Base-by-base conservation (phyloP, 2,797 vertebrate species). In the Sebastes nivosus region DNA sequence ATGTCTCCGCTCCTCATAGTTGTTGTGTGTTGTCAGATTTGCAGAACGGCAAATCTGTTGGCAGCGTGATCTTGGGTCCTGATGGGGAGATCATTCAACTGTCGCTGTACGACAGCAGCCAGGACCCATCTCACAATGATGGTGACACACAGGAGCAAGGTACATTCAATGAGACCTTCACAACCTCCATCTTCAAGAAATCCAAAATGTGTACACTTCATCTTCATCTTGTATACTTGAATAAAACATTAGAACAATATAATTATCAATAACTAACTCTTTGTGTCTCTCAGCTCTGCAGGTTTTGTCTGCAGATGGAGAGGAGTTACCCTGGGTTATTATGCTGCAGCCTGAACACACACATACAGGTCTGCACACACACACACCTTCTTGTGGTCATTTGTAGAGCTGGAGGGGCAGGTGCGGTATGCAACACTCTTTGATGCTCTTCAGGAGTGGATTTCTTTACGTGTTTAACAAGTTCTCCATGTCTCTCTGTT, bases 81-180 rank as follows among this genome's bases (percentile, higher is more conserved):
- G 93, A 95, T 83, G 94, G 95, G 70, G 88, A 95, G 87, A 94
- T 93, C 16, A 81, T 95, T 55, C 92, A 86, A 63, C 89, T 93
- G 22, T 95, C 95, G 24, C 75, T 96, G 74, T 89, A 82, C 25
- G 89, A 87, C 57, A 88, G 87, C 66, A 60, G 20, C 6, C 87
- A 77, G 30, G 64, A 92, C 61, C 64, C 74, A 63, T 57, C 82
- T 67, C 71, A 16, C 1, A 75, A 86, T 69, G 89, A 87, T 54
- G 84, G 87, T 38, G 88, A 89, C 69, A 82, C 87, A n/a, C 46
- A 50, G 46, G 79, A 86, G 34, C 75, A 92, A 81, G 91, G 93
- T 95, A 91, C 1, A 1, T 18, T 1, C 4, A 20, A 1, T 8
- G 25, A 18, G 5, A 18, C 5, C 22, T 5, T 9, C 7, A 38